Base-by-base conservation (phyloP, 2,113 vertebrate species). In the Pluvialis apricaria region DNA sequence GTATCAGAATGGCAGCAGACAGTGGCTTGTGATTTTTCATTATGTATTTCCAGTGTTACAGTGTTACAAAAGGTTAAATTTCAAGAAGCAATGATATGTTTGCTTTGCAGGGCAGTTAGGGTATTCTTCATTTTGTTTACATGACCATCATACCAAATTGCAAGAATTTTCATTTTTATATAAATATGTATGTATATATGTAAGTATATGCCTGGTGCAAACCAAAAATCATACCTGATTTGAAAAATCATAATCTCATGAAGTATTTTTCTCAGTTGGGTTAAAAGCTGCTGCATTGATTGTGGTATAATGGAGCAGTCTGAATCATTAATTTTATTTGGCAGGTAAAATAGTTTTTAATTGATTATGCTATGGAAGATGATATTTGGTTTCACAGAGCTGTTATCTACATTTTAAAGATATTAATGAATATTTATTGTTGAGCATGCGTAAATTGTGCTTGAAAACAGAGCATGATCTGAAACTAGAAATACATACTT, bases 271-370 rank as follows among this genome's bases (percentile, higher is more conserved):
- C 45, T 86, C 32, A 76, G 34, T 62, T 96, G 60, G 76, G 20
- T 78, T 97, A 92, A 96, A 96, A 96, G 64, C 71, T 93, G 5
- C 84, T 94, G 10, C 88, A 91, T 94, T 92, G 93, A 96, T 96
- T 95, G 62, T 93, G 28, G 52, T 94, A 82, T 82, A 93, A 68
- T 72, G 66, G 34, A 96, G 31, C 36, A 82, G 66, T 55, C 31
- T 97, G 73, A 96, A 97, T 97, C 97, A 97, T 79, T 97, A 94
- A 97, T 96, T 95, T 91, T 36, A 88, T 96, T 98, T 97, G 85
- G 47, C 38, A 93, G 65, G n/a, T 80, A 81, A 78, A 91, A 82
- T 40, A 72, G 51, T 94, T 97, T 96, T 52, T 92, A 96, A 85
- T 95, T 45, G 29, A 55, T 92, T 94, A 55, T 93, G 20, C 85